Conservation (phyloP, 2,888 invertebrate species). For the Pandemis heparana region DNA sequence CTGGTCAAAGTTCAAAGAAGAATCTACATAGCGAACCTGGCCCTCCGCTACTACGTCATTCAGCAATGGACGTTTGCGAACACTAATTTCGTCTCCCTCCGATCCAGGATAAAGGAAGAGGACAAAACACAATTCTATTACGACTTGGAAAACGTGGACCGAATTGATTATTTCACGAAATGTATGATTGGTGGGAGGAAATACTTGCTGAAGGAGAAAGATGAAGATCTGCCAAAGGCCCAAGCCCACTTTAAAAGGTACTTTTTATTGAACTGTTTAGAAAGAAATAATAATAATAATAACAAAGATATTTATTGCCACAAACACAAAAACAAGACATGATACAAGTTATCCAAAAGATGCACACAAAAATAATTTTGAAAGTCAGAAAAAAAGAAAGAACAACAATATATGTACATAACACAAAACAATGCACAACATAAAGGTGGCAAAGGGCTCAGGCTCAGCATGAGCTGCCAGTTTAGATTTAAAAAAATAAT, state of each 20-base stretch:
- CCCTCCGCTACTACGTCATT: conserved; percentile 90
- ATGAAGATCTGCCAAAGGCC: conserved; percentile 83
- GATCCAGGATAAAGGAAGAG: conserved; percentile 74
- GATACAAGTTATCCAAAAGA: too few species aligned
- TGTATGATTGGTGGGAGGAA: conserved; percentile 87
- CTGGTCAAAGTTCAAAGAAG: conserved; percentile 92
- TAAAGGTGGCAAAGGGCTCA: too few species aligned
- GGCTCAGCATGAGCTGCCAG: too few species aligned
- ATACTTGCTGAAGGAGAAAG: conserved; percentile 89
- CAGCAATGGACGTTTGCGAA: conserved; percentile 93
- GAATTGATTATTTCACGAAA: conserved; percentile 77
- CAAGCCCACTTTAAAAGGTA: conserved; percentile 83
- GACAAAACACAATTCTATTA: conserved; percentile 87
- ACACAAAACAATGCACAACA: too few species aligned
- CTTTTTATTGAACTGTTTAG: too few species aligned
- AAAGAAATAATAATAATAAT: too few species aligned
- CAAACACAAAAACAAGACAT: too few species aligned
- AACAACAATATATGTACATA: too few species aligned
- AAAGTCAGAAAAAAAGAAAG: too few species aligned
- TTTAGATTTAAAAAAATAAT: too few species aligned
- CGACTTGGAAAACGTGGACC: conserved; percentile 83
- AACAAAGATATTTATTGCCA: too few species aligned
- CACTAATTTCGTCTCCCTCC: conserved; percentile 84
- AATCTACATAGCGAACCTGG: conserved; percentile 90
- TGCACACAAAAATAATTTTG: too few species aligned